Percentiles rank a stretch among this genome's conserved stretches.
phyloP scores from a whole-genome alignment of 2,888 invertebrate genomes.

The Keiferia lycopersicella region DNA sequence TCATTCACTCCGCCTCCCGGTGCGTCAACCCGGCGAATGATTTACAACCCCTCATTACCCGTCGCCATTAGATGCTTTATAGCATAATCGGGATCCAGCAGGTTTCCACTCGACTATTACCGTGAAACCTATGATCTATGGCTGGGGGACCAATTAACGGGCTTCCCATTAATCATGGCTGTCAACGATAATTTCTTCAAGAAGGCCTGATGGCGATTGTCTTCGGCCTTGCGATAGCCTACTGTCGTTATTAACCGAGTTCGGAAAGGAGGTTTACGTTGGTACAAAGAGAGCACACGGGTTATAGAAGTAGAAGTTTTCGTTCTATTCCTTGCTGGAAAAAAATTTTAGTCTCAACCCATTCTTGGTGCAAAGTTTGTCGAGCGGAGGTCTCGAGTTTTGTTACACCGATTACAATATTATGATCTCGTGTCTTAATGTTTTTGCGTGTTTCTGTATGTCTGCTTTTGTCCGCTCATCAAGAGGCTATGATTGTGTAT shows the following conservation, averaged over 20 bases:
- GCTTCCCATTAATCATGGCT: constrained; percentile 52
- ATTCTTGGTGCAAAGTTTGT: too few species aligned
- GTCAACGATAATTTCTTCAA: constrained; percentile 44
- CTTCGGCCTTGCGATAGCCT: constrained; percentile 40
- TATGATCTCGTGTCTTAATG: too few species aligned
- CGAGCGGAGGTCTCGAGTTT: too few species aligned
- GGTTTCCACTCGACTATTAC: constrained; percentile 37
- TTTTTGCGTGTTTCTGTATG: too few species aligned
- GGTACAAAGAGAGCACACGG: too few species aligned
- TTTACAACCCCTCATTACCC: constrained; percentile 56
- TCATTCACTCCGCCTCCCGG: constrained; percentile 44
- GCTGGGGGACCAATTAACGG: constrained; percentile 51
- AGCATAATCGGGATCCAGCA: constrained; percentile 46
- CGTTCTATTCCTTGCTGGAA: too few species aligned
- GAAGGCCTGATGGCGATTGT: constrained; percentile 38
- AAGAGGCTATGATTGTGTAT: too few species aligned
- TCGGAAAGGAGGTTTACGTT: not conserved
- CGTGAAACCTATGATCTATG: constrained; percentile 44
- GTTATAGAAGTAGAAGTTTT: too few species aligned
- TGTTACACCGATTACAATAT: too few species aligned
- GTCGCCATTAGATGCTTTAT: constrained; percentile 52
- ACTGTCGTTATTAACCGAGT: not conserved
- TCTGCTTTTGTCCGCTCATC: too few species aligned
- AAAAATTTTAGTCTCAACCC: too few species aligned
- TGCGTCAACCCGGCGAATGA: constrained; percentile 51